phyloP scores from a whole-genome alignment of 2,888 invertebrate genomes.

The Liposcelis brunnea region DNA sequence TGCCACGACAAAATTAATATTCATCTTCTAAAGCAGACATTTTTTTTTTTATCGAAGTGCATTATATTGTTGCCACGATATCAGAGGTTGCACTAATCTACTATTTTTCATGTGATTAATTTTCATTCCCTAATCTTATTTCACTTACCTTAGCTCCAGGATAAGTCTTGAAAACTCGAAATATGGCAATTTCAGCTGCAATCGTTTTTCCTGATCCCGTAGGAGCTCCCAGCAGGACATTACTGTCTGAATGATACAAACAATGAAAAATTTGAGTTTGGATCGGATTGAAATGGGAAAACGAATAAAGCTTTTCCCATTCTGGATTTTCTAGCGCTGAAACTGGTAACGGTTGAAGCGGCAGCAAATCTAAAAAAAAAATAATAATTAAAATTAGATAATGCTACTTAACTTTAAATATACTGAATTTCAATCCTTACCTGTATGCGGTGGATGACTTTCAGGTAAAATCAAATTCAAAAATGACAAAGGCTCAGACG shows the following conservation, averaged over 20 bases:
- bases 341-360: constrained; percentile 77
- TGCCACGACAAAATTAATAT: too few relatives aligned
- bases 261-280: constrained; percentile 97
- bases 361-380: constrained; percentile 51
- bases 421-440: constrained; percentile 25
- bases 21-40: too few relatives aligned
- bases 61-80: too few relatives aligned
- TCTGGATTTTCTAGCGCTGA: constrained; percentile 57
- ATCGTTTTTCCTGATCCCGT: constrained; percentile 98
- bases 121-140: too few relatives aligned
- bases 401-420: neutral
- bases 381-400: neutral
- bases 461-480: constrained; percentile 81
- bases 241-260: constrained; percentile 84
- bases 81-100: too few relatives aligned
- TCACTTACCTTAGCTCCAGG: constrained; percentile 52
- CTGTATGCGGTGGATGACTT: constrained; percentile 80
- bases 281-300: constrained; percentile 94
- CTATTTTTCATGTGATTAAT: too few relatives aligned
- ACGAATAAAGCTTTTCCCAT: constrained; percentile 71
- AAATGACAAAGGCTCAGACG: constrained; percentile 48
- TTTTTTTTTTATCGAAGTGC: too few relatives aligned
- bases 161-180: constrained; percentile 67
- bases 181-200: constrained; percentile 94
- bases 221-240: constrained; percentile 86